A percentile compares a stretch with the other conserved stretches of the same genome.
These are phyloP conservation scores for Habroteleia sp. DNA, from an alignment of 2,888 invertebrate species.

Conservation along the genomic window DNA sequence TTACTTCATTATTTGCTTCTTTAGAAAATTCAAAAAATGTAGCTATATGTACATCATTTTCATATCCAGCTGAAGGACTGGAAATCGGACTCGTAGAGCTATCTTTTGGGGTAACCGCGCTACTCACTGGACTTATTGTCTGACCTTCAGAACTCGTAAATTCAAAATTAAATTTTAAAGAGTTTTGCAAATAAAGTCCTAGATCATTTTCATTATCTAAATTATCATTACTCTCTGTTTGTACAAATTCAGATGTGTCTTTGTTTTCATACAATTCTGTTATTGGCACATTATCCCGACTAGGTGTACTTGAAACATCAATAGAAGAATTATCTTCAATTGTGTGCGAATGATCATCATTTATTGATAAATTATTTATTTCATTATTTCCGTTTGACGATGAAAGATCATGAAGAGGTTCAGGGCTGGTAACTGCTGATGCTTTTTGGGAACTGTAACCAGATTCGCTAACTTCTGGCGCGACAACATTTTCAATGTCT, in stretches of 20 bases:
- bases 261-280: constrained; percentile 65
- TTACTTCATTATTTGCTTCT: background rate
- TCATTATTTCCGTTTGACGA: constrained; percentile 28
- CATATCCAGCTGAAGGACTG: constrained; percentile 70
- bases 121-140: constrained; percentile 71
- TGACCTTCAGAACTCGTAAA: constrained; percentile 70
- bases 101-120: constrained; percentile 82
- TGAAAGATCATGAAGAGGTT: constrained; percentile 70
- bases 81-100: constrained; percentile 83
- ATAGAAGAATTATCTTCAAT: constrained; percentile 12
- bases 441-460: constrained; percentile 85
- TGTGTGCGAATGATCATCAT: constrained; percentile 3
- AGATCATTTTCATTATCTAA: constrained; percentile 27
- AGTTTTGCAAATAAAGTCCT: constrained; percentile 65
- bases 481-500: constrained; percentile 82
- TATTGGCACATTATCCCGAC: constrained; percentile 68
- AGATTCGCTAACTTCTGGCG: constrained; percentile 84
- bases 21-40: background rate
- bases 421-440: constrained; percentile 84
- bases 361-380: constrained; percentile 28
- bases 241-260: constrained; percentile 51
- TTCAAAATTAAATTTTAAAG: constrained; percentile 69
- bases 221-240: constrained; percentile 46
- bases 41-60: constrained; percentile 4
- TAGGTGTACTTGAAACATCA: constrained; percentile 41